These are phyloP conservation scores for Myotis planiceps DNA, from an alignment of 2,797 vertebrate species.

Conservation along the genomic window DNA sequence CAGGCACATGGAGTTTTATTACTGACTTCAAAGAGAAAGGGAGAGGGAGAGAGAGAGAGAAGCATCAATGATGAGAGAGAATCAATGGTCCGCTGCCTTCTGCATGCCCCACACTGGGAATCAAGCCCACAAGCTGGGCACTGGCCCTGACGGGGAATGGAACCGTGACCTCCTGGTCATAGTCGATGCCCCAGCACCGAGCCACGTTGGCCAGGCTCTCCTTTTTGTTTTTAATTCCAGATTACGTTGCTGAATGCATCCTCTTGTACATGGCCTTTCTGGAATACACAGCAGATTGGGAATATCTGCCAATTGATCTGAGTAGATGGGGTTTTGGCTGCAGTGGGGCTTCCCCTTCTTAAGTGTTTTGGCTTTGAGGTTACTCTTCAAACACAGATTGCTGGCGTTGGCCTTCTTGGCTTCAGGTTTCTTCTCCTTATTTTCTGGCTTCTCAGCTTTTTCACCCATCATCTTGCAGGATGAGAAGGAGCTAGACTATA, in stretches of 20 bases:
- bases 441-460: not conserved
- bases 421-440: not conserved
- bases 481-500: not conserved
- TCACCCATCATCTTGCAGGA: not conserved
- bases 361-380: not conserved
- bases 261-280: not conserved
- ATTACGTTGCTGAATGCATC: not conserved
- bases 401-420: not conserved
- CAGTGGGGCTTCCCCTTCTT: not conserved
- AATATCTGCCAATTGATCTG: not conserved
- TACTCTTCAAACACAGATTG: not conserved
- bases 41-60: too few species aligned
- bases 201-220: not conserved
- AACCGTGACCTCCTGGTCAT: too few species aligned
- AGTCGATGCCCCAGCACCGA: too few species aligned
- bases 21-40: too few species aligned
- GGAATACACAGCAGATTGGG: not conserved
- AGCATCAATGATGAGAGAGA: too few species aligned
- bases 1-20: not conserved
- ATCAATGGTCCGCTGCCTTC: too few species aligned
- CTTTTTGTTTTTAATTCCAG: not conserved
- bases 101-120: too few species aligned
- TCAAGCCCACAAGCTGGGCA: too few species aligned
- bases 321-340: not conserved
- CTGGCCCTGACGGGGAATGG: too few species aligned